Evolutionary conservation across 2,797 vertebrate genomes (phyloP), one percentile per base, ranked within the genome.

Genomic region (Rhincodon typus): DNA sequence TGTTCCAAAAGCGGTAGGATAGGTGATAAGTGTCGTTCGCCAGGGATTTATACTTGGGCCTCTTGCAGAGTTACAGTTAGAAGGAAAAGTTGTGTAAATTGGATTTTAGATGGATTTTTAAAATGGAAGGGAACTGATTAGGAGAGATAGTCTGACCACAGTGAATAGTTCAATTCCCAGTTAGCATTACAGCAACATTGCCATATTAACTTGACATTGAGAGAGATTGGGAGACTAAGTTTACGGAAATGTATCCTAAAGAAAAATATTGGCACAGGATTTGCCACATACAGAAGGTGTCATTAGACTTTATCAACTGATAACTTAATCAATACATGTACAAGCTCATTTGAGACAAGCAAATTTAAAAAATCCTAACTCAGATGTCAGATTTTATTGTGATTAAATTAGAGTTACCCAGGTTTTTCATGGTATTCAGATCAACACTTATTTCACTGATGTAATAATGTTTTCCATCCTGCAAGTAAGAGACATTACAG

Each of bases 391-490:
- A 77, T n/a, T 77, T 34, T 34, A 25, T 74, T 34, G 72, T 34
- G 10, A 74, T 15, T n/a, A 77, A 34, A 42, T 34, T 34, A 5
- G 21, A 42, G 34, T 93, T 38, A 93, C 90, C 90, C 90, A 93
- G 19, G 66, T 69, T 67, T 25, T 69, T 93, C 50, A 4, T 23
- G 27, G 46, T 53, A 57, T 57, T 46, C 70, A 95, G 94, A 53
- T 30, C 50, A 95, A 53, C 46, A 53, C 69, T 74, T 57, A 95
- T 95, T 30, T 53, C 94, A 77, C 46, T 95, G 94, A 95, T 23
- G 46, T 74, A 95, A 77, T 95, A 95, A 0, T 95, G 46, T 30
- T 53, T 57, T 77, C 30, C 94, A 95, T 74, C 70, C 94, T 95
- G 94, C 17, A 72, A 95, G 93, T 19, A 70, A 72, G n/a, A 74